Evolutionary conservation across 2,797 vertebrate species (phyloP).

Genomic region (Epinephelus coioides): DNA sequence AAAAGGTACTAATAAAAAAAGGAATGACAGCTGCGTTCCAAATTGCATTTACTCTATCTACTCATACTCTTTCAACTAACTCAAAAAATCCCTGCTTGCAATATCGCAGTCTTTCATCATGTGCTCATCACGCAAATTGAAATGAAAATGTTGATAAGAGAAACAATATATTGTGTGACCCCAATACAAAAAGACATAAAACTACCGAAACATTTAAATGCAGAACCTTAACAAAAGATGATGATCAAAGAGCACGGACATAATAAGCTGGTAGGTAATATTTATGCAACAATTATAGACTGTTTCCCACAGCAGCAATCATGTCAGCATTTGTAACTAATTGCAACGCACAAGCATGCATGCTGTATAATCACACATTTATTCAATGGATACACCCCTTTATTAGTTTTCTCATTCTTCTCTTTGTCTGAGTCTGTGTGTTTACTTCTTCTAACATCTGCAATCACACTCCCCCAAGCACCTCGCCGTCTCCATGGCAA

Average conservation of each 20-base stretch:
- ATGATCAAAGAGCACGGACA: not conserved
- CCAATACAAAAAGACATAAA: slow-evolving; percentile 13
- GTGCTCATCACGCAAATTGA: no score
- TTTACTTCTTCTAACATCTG: slow-evolving; percentile 84
- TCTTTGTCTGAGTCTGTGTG: slow-evolving; percentile 74
- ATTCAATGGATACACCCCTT: slow-evolving; percentile 42
- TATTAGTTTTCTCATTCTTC: slow-evolving; percentile 61
- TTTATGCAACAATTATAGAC: not conserved
- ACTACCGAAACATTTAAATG: not conserved
- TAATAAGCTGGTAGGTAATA: not conserved
- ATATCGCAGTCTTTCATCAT: no score
- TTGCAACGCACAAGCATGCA: not conserved
- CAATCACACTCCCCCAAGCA: slow-evolving; percentile 89
- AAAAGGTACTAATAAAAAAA: no score
- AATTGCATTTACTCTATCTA: no score
- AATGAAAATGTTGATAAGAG: no score
- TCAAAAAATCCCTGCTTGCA: no score
- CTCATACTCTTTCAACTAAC: no score
- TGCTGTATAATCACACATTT: slow-evolving; percentile 46
- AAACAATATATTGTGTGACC: no score
- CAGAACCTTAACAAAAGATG: not conserved
- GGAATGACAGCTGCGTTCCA: no score
- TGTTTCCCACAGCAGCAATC: slow-evolving; percentile 17
- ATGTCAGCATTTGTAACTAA: not conserved
- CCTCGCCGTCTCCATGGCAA: slow-evolving; percentile 92